A percentile compares a stretch with the other conserved stretches of the same genome.
phyloP scores from a whole-genome alignment of 2,113 vertebrate species.

The Agelaius tricolor region DNA sequence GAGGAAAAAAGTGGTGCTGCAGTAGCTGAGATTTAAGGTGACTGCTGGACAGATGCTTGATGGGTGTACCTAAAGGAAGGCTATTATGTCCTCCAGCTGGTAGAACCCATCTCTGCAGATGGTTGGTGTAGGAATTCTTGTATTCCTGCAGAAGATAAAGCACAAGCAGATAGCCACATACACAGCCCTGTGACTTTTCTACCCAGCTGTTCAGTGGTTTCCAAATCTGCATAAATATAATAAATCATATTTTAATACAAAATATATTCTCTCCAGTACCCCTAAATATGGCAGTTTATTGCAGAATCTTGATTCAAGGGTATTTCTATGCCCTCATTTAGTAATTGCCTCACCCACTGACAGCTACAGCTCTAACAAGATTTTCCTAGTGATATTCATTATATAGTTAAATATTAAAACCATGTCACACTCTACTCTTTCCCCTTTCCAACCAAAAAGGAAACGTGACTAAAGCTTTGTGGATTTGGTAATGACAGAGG shows the following conservation, averaged over 20 bases:
- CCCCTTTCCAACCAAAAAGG: neutral
- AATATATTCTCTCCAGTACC: conserved; percentile 33
- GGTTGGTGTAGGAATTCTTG: neutral
- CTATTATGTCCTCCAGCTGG: neutral
- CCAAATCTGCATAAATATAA: conserved; percentile 42
- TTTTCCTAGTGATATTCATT: neutral
- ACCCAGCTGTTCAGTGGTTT: conserved; percentile 39
- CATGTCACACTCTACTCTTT: neutral
- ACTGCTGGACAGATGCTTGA: neutral
- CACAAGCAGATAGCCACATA: neutral
- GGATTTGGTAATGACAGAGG: neutral
- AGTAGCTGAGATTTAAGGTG: neutral
- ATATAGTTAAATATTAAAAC: neutral
- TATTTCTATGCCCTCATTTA: conserved; percentile 28
- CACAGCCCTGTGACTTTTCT: neutral
- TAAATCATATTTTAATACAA: conserved; percentile 45
- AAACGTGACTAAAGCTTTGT: neutral
- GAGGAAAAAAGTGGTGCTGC: neutral
- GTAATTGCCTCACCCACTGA: conserved; percentile 12
- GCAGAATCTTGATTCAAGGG: conserved; percentile 55
- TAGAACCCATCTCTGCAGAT: neutral
- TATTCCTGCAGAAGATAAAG: neutral
- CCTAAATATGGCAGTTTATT: conserved; percentile 24
- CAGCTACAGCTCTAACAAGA: conserved; percentile 42
- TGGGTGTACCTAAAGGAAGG: neutral